phyloP scores from a whole-genome alignment of 2,888 invertebrate species.

The Tipula confusa region DNA sequence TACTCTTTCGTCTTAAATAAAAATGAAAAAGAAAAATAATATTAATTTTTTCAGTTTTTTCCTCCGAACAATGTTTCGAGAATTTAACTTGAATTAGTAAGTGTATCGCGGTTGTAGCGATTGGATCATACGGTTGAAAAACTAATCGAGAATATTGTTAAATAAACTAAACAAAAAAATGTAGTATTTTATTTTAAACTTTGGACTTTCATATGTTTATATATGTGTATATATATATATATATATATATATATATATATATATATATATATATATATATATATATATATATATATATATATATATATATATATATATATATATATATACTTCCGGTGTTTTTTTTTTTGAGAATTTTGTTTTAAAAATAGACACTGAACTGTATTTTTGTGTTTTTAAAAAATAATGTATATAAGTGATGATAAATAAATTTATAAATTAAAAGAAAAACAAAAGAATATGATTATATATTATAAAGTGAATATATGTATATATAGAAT shows the following conservation, averaged over 20 bases:
- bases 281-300: background rate
- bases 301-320: background rate
- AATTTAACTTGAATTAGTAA: slow-evolving; percentile 28
- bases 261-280: background rate
- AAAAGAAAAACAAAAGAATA: slow-evolving; percentile 8
- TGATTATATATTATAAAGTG: background rate
- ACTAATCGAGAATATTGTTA: background rate
- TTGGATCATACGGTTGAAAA: background rate
- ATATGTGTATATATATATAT: background rate
- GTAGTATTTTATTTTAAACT: slow-evolving; percentile 27
- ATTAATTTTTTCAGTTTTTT: background rate
- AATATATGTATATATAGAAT: background rate
- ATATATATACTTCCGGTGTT: background rate
- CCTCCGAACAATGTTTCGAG: slow-evolving; percentile 27
- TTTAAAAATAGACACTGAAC: slow-evolving; percentile 20
- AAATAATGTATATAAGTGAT: background rate
- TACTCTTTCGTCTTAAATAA: slow-evolving; percentile 21
- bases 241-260: background rate
- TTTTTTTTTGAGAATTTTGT: slow-evolving; percentile 1
- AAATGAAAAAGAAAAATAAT: slow-evolving; percentile 13
- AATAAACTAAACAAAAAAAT: background rate
- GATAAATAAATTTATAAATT: slow-evolving; percentile 20
- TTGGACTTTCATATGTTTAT: slow-evolving; percentile 26
- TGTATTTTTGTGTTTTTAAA: slow-evolving; percentile 14
- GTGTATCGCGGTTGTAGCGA: slow-evolving; percentile 30